These are phyloP conservation scores for Meiosimyza decipiens DNA, from an alignment of 2,888 invertebrate genomes.

Conservation along the genomic window DNA sequence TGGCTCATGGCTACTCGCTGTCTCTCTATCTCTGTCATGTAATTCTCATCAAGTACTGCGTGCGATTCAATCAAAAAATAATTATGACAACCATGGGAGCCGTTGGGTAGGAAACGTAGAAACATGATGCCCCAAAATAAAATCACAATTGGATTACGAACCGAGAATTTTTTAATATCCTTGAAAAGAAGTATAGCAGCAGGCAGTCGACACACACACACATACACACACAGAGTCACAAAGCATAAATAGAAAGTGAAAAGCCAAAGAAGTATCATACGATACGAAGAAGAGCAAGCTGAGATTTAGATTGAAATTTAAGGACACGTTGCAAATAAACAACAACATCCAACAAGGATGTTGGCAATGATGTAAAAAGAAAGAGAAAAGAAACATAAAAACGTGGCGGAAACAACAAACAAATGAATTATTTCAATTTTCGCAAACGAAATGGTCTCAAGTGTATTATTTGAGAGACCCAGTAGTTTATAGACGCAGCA, in stretches of 20 bases:
- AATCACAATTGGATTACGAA: constrained; percentile 59
- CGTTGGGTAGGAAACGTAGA: neutral
- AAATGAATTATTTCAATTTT: neutral
- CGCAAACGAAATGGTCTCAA: neutral
- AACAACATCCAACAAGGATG: constrained; percentile 6
- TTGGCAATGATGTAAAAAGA: too few species aligned
- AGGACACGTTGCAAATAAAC: constrained; percentile 36
- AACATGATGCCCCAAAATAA: constrained; percentile 41
- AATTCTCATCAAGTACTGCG: constrained; percentile 41
- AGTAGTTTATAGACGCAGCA: too few species aligned
- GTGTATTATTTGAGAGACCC: neutral
- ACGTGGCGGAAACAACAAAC: neutral
- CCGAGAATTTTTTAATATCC: constrained; percentile 19
- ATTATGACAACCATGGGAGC: constrained; percentile 55
- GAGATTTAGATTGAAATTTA: constrained; percentile 53
- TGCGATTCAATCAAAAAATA: constrained; percentile 60
- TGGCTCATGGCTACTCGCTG: neutral
- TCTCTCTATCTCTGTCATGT: neutral
- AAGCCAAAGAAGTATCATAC: constrained; percentile 40
- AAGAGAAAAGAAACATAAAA: neutral
- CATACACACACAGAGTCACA: neutral
- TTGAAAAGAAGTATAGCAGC: neutral
- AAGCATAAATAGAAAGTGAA: neutral
- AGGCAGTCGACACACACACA: neutral
- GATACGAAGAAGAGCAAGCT: constrained; percentile 54